Evolutionary conservation across 2,888 invertebrate genomes (phyloP), one percentile per base, ranked within the genome.

Genomic region (Torymus aiolomorphi): DNA sequence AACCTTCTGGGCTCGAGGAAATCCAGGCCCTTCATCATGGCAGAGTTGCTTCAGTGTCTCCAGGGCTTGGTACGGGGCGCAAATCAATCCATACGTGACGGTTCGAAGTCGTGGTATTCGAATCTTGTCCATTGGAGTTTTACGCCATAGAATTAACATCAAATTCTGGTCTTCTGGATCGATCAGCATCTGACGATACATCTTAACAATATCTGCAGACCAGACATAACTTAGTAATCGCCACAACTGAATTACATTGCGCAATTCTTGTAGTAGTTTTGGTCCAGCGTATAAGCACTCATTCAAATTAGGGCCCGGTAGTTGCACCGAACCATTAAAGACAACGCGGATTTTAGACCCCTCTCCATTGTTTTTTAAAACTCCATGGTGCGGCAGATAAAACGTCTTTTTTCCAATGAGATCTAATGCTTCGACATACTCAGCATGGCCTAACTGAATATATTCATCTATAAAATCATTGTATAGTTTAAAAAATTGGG

Each of bases 111-210:
- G 20, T 20, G 24, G 59, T 2, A 57, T 14, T 5, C 18, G 2
- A n/a, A 79, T 20, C 4, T 31, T 42, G 4, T 62, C 14, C 20
- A 20, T 20, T 20, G 20, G 20, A 20, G 20, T 20, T 20, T 20
- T 20, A 2, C 75, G 72, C 72, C 72, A 80, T 10, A 76, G 52
- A 59, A 76, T 66, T 16, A 61, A 59, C 59, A 76, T 66, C 31
- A 57, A 71, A 5, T 20, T 49, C 12, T 62, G 42, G 57, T 79
- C 70, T 16, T 57, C 61, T 11, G 57, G 61, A 49, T 31, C 13
- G n/a, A 78, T 59, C 3, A 78, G 56, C n/a, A 75, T 71, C 65
- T 80, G 66, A 1, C 65, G n/a, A 65, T 75, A 80, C 75, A 80
- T 80, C 16, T 80, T 57, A 2, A 18, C 71, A 16, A 75, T 67